phyloP scores from a whole-genome alignment of 1,140 invertebrate genomes.

The Ruditapes philippinarum region DNA sequence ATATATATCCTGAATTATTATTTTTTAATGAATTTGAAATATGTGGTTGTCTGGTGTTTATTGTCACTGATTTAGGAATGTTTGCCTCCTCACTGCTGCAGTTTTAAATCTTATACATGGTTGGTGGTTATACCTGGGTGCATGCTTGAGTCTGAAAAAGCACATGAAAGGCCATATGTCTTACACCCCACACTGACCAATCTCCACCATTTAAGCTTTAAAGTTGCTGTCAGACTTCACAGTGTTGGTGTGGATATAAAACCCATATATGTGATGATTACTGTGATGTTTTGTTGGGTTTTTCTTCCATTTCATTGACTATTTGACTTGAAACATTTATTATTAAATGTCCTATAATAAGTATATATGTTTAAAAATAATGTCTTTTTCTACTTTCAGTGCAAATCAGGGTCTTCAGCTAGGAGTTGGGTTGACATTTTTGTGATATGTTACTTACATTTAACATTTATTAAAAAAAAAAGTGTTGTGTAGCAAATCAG shows the following conservation, averaged over 20 bases:
- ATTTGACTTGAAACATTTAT: neutral
- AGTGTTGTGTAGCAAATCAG: too few species aligned
- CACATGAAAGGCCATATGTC: too few species aligned
- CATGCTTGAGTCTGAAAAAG: too few species aligned
- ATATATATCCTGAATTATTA: too few species aligned
- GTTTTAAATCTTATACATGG: too few species aligned
- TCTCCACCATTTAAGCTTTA: neutral
- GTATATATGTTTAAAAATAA: neutral
- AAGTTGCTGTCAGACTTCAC: neutral
- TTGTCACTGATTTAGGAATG: too few species aligned
- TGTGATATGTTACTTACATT: constrained; percentile 44
- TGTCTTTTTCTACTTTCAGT: constrained; percentile 64
- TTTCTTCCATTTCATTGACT: neutral
- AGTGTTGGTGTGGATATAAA: neutral
- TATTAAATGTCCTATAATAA: neutral
- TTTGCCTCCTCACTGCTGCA: too few species aligned
- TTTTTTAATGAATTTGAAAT: too few species aligned
- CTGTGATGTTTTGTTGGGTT: neutral
- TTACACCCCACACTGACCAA: too few species aligned
- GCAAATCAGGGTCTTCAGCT: constrained; percentile 69
- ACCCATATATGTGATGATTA: neutral
- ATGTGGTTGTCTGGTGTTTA: too few species aligned
- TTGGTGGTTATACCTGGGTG: too few species aligned
- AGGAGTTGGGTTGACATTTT: constrained; percentile 72
- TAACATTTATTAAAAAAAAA: neutral